Base-by-base conservation (phyloP, 2,113 vertebrate species). In the Catharus fuscescens region DNA sequence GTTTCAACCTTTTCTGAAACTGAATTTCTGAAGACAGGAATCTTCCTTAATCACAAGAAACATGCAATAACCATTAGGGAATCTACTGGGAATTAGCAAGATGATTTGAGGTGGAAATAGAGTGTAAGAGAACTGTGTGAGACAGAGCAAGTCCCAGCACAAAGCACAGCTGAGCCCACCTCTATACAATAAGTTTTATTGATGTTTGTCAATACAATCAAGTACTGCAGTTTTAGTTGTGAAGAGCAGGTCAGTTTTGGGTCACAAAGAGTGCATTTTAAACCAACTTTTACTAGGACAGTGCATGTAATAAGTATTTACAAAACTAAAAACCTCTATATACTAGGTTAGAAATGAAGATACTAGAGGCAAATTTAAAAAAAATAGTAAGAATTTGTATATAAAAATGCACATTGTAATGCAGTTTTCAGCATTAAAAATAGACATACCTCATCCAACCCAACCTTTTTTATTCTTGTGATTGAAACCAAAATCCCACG, bases 121-220 rank as follows among this genome's bases (percentile, higher is more conserved):
- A 44, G 18, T 4, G 10, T 38, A 3, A 15, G 53, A 36, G 59
- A 32, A 42, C 8, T 21, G 16, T 5, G 4, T 15, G 59, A 26
- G 71, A n/a, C 47, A 29, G 31, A 44, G 44, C 14, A 19, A 31
- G 61, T 44, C 47, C 52, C 10, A 69, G 79, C 64, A 96, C 76
- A 88, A 61, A 96, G 72, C 93, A 94, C 82, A 71, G 76, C 67
- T 48, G 72, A 86, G 79, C 18, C 92, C 89, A 80, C 62, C 86
- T 96, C 94, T 95, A 42, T 90, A 97, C 94, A 95, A 94, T 88
- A 97, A 96, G 96, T 97, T 99, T 99, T 99, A 99, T 99, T 99
- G 98, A 98, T 97, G 98, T 98, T 97, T 98, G 98, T 99, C 98
- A 99, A 98, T 99, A 99, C 98, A 98, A 98, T 99, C 98, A 98